Base-by-base conservation (phyloP, 2,113 vertebrate species). In the Calonectris borealis region DNA sequence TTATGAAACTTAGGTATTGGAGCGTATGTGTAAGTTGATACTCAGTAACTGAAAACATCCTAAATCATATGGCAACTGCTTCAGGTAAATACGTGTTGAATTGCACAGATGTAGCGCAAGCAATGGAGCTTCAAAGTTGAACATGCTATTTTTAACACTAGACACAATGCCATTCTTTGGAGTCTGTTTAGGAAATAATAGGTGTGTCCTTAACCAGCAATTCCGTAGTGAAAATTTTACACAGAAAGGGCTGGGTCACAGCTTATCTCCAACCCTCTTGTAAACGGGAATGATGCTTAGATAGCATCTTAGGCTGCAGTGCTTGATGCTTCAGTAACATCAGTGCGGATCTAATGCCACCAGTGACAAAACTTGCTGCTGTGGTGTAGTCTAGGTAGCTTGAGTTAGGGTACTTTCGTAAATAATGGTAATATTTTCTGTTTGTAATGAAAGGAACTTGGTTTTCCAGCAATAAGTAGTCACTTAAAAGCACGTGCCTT, bases 81-180 rank as follows among this genome's bases (percentile, higher is more conserved):
- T 68, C 55, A 16, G 17, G 58, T 17, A 22, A 17, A 11, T 22
- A 7, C 1, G 1, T 1, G 1, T 8, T n/a, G 21, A 20, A 5
- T 10, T 36, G 49, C 16, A 3, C 20, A 42, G 24, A 14, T 20
- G 55, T 15, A 11, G 17, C 3, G 0, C 34, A 5, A 40, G 76
- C 49, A 6, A 2, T 9, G 31, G n/a, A 25, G 46, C 27, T 60
- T 25, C 2, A 0, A 6, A 40, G 36, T 7, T 29, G 84, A 4
- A 1, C 0, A 0, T 13, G 6, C 51, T 44, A 2, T n/a, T 4
- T 83, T 46, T 71, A 42, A 4, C 31, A 0, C 15, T 7, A 9
- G 40, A 0, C 46, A 20, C 70, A 31, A 10, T 7, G 2, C 46
- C 6, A 2, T 15, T 64, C 62, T n/a, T 19, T 8, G 57, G 42